Evolutionary conservation across 2,888 invertebrate species (phyloP).

Genomic region (Parapristionchus giblindavisi): DNA sequence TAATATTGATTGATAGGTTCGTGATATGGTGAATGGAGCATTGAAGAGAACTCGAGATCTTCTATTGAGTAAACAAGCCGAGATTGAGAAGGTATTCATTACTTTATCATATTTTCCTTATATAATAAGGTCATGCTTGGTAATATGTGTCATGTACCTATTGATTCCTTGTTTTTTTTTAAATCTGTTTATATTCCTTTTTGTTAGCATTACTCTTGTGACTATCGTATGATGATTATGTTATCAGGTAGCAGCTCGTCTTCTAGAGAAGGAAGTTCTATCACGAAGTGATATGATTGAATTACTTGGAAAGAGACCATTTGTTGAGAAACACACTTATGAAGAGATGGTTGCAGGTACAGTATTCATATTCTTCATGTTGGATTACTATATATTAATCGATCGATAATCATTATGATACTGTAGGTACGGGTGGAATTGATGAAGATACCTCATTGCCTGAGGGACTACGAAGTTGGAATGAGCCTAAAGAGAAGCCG

Average conservation of each 20-base stretch:
- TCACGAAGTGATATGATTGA: constrained; percentile 97
- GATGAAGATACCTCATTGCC: constrained; percentile 95
- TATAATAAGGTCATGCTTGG: no score
- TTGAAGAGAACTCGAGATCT: constrained; percentile 83
- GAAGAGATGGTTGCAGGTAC: constrained; percentile 96
- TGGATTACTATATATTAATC: neutral
- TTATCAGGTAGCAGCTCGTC: constrained; percentile 83
- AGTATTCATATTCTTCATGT: neutral
- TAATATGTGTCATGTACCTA: neutral
- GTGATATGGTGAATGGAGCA: constrained; percentile 81
- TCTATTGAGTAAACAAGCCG: constrained; percentile 82
- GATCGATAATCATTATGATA: neutral
- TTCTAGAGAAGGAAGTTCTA: constrained; percentile 91
- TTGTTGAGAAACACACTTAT: constrained; percentile 97
- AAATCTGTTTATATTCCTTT: neutral
- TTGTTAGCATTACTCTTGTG: neutral
- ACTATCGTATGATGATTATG: neutral
- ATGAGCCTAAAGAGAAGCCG: constrained; percentile 71
- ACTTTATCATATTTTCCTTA: neutral
- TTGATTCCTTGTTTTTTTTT: constrained; percentile 4
- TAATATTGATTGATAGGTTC: constrained; percentile 73
- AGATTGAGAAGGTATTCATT: constrained; percentile 81
- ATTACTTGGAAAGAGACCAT: constrained; percentile 89
- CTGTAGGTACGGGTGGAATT: constrained; percentile 80
- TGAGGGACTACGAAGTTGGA: constrained; percentile 94